A percentile compares a stretch with the other conserved stretches of the same genome.
phyloP scores from a whole-genome alignment of 2,888 invertebrate species.

The Troilus luridus region DNA sequence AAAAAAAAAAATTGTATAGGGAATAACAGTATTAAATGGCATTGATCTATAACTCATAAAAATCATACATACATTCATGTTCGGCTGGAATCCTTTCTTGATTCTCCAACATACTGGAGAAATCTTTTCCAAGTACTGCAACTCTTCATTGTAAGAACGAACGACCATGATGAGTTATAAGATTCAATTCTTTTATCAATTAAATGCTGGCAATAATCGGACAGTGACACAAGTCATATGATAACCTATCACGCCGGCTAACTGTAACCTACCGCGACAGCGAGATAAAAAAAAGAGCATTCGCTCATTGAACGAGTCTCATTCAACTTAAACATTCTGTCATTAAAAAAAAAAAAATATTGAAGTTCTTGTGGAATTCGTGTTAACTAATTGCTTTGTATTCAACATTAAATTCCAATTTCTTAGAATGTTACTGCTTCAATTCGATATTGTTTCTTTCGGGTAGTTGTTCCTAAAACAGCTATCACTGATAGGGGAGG shows the following conservation, averaged over 20 bases:
- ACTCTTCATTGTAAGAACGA: conserved; percentile 91
- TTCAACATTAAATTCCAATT: no score
- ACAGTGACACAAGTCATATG: neutral
- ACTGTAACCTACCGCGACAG: neutral
- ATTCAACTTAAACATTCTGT: neutral
- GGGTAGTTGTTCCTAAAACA: no score
- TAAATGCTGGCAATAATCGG: neutral
- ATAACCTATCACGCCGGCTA: conserved; percentile 22
- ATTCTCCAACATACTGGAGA: conserved; percentile 90
- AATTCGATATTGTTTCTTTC: no score
- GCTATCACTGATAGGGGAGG: no score
- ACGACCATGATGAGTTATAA: conserved; percentile 81
- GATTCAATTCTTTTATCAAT: neutral
- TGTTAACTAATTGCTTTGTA: no score
- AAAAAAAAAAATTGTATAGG: neutral
- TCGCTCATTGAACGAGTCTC: neutral
- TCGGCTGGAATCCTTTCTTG: conserved; percentile 98
- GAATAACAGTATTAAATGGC: neutral
- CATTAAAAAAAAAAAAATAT: neutral
- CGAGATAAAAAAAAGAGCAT: neutral
- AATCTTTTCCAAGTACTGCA: conserved; percentile 92
- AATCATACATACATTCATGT: conserved; percentile 84
- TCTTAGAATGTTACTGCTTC: no score
- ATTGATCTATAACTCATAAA: neutral
- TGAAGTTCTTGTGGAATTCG: no score